These are phyloP conservation scores for Epinephelus malabaricus DNA, from an alignment of 2,797 vertebrate genomes.

Conservation along the genomic window DNA sequence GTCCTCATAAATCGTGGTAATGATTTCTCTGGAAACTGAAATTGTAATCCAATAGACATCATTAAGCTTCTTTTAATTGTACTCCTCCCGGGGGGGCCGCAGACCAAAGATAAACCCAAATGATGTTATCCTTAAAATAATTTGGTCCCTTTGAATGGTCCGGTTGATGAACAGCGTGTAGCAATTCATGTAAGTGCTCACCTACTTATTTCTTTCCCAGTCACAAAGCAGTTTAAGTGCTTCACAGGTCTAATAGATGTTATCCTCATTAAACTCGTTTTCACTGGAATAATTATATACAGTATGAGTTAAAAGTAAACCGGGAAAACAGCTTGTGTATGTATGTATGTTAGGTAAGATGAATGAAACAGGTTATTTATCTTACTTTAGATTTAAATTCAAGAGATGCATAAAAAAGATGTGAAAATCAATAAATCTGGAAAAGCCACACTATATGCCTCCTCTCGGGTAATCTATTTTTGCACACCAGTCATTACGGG, in stretches of 20 bases:
- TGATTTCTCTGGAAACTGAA: slow-evolving; percentile 79
- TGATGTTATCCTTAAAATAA: slow-evolving; percentile 39
- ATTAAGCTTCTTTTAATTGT: slow-evolving; percentile 81
- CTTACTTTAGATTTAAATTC: slow-evolving; percentile 45
- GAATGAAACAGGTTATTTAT: slow-evolving; percentile 6
- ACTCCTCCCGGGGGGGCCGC: slow-evolving; percentile 37
- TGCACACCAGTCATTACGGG: slow-evolving; percentile 77
- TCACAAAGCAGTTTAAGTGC: neutral
- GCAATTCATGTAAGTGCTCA: slow-evolving; percentile 17
- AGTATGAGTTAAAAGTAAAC: neutral
- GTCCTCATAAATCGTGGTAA: slow-evolving; percentile 81
- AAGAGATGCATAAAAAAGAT: slow-evolving; percentile 24
- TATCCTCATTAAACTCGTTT: slow-evolving; percentile 16
- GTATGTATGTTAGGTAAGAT: neutral
- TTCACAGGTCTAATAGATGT: neutral
- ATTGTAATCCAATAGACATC: slow-evolving; percentile 80
- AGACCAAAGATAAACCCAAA: slow-evolving; percentile 55
- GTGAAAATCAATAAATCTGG: slow-evolving; percentile 44
- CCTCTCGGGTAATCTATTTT: slow-evolving; percentile 74
- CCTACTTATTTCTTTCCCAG: slow-evolving; percentile 5
- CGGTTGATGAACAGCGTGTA: neutral
- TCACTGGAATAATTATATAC: neutral
- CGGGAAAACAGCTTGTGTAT: neutral
- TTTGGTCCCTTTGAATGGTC: slow-evolving; percentile 43
- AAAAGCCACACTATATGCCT: slow-evolving; percentile 38